These are phyloP conservation scores for Drosophila algonquin DNA, from an alignment of 2,888 invertebrate species.

Conservation along the genomic window DNA sequence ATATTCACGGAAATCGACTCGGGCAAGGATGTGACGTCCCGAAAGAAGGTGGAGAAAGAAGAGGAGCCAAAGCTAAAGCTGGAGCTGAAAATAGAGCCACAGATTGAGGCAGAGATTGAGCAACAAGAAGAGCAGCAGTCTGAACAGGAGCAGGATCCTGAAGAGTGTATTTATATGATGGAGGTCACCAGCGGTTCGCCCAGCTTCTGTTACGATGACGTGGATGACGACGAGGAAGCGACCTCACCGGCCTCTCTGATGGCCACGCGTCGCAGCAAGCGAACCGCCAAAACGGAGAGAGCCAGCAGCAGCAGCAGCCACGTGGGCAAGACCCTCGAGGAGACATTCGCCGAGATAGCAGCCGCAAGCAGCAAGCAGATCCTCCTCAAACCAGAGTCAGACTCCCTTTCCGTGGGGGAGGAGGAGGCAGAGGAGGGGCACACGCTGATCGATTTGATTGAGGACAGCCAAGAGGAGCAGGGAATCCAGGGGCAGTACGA, in stretches of 20 bases:
- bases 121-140: slow-evolving; percentile 1
- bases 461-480: slow-evolving; percentile 18
- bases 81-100: neutral
- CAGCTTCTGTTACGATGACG: slow-evolving; percentile 34
- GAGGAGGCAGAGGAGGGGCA: slow-evolving; percentile 13
- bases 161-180: slow-evolving; percentile 23
- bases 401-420: neutral
- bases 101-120: neutral
- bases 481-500: neutral
- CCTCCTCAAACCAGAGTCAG: neutral
- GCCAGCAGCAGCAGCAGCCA: slow-evolving; percentile 1
- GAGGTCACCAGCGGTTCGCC: slow-evolving; percentile 36
- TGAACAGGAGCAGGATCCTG: slow-evolving; percentile 6
- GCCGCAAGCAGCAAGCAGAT: slow-evolving; percentile 42
- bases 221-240: slow-evolving; percentile 22
- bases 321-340: slow-evolving; percentile 51
- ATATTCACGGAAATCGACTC: slow-evolving; percentile 42
- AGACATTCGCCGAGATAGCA: slow-evolving; percentile 58
- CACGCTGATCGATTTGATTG: slow-evolving; percentile 36
- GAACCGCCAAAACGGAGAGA: slow-evolving; percentile 19
- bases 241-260: neutral
- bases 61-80: neutral
- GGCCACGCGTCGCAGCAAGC: slow-evolving; percentile 27
- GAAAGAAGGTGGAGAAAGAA: neutral
- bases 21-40: neutral